A percentile compares a stretch with the other conserved stretches of the same genome.
These are phyloP conservation scores for Heliconius cydno DNA, from an alignment of 2,888 invertebrate genomes.

Conservation along the genomic window DNA sequence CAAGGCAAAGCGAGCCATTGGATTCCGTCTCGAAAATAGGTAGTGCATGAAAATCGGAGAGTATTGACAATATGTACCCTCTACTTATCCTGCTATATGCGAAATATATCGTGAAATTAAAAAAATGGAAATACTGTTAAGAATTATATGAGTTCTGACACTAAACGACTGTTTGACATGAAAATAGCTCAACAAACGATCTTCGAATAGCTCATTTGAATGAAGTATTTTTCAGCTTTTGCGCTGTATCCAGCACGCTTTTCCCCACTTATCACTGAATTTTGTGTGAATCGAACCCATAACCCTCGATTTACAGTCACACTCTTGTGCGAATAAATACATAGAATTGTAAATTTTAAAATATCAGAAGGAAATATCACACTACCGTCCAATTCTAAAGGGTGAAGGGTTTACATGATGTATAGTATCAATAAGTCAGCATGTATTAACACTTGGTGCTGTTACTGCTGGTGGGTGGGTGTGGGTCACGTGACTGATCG, in stretches of 20 bases:
- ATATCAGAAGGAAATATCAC: constrained; percentile 41
- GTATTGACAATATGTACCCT: background rate
- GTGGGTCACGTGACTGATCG: constrained; percentile 76
- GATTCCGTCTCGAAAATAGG: background rate
- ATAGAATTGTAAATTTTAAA: constrained; percentile 32
- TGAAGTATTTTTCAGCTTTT: background rate
- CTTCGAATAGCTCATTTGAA: too few species aligned
- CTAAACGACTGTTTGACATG: too few species aligned
- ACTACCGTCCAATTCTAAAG: constrained; percentile 49
- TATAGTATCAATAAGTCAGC: constrained; percentile 77
- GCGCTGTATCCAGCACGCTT: background rate
- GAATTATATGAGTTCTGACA: too few species aligned
- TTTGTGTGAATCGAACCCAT: too few species aligned
- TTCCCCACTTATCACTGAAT: too few species aligned
- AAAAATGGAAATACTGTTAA: too few species aligned
- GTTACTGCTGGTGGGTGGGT: constrained; percentile 1
- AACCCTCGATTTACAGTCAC: too few species aligned
- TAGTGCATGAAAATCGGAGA: background rate
- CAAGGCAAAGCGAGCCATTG: background rate
- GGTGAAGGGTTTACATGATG: constrained; percentile 66
- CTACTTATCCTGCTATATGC: too few species aligned
- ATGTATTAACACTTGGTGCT: constrained; percentile 72
- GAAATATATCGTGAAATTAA: too few species aligned
- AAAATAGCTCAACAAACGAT: too few species aligned
- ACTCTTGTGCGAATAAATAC: background rate